phyloP scores from a whole-genome alignment of 2,888 invertebrate genomes.

The Achlya flavicornis region DNA sequence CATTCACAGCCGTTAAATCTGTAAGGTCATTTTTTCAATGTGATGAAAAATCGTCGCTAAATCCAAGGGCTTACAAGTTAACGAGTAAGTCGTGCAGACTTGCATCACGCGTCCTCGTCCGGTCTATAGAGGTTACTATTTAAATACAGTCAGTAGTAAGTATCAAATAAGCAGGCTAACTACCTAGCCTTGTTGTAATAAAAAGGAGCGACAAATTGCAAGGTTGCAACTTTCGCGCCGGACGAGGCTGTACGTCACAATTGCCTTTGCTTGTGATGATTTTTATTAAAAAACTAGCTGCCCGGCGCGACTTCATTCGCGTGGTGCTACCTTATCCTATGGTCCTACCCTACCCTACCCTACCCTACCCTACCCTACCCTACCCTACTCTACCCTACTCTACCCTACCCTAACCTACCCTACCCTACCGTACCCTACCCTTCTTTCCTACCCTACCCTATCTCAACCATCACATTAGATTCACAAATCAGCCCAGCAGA shows the following conservation, averaged over 20 bases:
- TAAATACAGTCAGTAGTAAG: constrained; percentile 1
- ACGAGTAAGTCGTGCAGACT: constrained; percentile 7
- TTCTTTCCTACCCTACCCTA: too few relatives aligned
- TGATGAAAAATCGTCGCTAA: not conserved
- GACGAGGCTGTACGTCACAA: constrained; percentile 1
- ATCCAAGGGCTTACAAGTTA: constrained; percentile 4
- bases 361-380: too few relatives aligned
- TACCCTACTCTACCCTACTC: too few relatives aligned
- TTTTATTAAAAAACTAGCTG: not conserved
- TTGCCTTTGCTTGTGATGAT: constrained; percentile 6
- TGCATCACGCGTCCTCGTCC: constrained; percentile 8
- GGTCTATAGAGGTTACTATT: constrained; percentile 5
- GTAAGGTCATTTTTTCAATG: not conserved
- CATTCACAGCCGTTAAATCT: not conserved
- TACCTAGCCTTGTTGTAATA: constrained; percentile 1
- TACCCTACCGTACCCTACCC: too few relatives aligned
- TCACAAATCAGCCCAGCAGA: too few relatives aligned
- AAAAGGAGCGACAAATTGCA: constrained; percentile 10
- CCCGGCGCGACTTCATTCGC: too few relatives aligned
- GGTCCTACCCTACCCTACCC: too few relatives aligned
- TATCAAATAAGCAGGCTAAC: not conserved
- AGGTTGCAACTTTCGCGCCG: constrained; percentile 9
- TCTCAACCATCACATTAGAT: too few relatives aligned
- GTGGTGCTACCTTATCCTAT: too few relatives aligned
- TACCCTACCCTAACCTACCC: too few relatives aligned